Base-by-base conservation (phyloP, 2,797 vertebrate species). In the Apodemus agrarius region DNA sequence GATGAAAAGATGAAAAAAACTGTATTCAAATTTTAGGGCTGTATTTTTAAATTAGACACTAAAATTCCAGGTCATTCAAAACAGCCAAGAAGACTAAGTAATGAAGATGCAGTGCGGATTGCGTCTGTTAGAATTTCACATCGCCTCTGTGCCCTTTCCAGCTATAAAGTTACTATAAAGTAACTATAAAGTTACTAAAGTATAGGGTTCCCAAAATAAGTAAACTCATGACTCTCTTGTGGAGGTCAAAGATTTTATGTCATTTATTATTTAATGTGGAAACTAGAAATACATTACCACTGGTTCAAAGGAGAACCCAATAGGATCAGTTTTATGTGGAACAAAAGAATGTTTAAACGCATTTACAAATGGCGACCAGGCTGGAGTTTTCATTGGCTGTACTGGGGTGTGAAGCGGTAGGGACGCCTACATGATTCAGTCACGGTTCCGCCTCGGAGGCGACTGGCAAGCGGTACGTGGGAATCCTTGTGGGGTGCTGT, bases 61-160 rank as follows among this genome's bases (percentile, higher is more conserved):
- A 43, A 84, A 87, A 80, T 94, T 80, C 37, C 81, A 92, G 89
- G 84, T 88, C 92, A 81, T 80, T 92, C 46, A 88, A 90, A 90
- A 90, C 9, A 95, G 67, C n/a, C 84, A 37, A 82, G 46, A 95
- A 29, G n/a, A 83, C 67, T 76, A 91, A 65, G 37, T 22, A 46
- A 46, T 31, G 65, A 84, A 79, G 24, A 93, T 61, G 4, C 43
- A 78, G 10, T 57, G 26, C 37, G 72, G 80, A 85, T 46, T 93
- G 37, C 76, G 83, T 90, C 91, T 82, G 63, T 79, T 86, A 40
- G 34, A 93, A 37, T 82, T 90, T 92, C 29, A 37, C 24, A 29
- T 86, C 13, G 63, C n/a, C n/a, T 61, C 69, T n/a, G n/a, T 92
- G 54, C 10, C 86, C 88, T 92, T 90, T 87, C 24, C 13, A 67